Base-by-base conservation (phyloP, 2,888 invertebrate species). In the Eurois occulta region DNA sequence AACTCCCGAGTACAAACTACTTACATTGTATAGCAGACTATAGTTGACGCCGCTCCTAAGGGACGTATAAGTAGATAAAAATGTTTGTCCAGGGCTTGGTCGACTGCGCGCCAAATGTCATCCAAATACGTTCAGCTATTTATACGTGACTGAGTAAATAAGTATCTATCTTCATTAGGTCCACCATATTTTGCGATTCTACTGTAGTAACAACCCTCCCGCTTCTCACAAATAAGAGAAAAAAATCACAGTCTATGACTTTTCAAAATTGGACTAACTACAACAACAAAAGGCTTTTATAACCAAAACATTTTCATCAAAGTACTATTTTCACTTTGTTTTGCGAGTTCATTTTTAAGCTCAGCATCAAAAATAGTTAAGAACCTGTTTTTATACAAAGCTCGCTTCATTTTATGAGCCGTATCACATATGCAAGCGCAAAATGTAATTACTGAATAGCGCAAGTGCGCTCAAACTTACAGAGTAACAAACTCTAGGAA, bases 361-460 rank as follows among this genome's bases (percentile, higher is more conserved):
- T 21, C 71, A 71, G 67, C 81, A 60, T 75, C 64, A 85, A 81
- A 85, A 82, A 81, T 69, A 64, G 69, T 67, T 71, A 21, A 16
- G 35, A 75, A 52, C 66, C 77, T 52, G 38, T 73, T 86, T 85
- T 82, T 77, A 64, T 55, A 81, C 86, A 85, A 82, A 76, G 60
- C 28, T 69, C 41, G 60, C 70, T 78, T 48, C 55, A 21, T 80
- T 81, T 81, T 72, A 85, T 77, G 83, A 77, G 67, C 58, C 58
- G 64, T 58, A 82, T 71, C 68, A 83, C 71, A 69, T 65, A 78
- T 68, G 72, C 65, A 68, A 64, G 71, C 73, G 52, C 72, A 64
- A 48, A 83, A 83, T 86, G 70, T 83, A 73, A 78, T 86, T 86
- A 73, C 62, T 73, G 71, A 78, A 73, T 68, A 78, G 71, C 46